Evolutionary conservation across 2,797 vertebrate genomes (phyloP).

Genomic region (Hyperoplus immaculatus): DNA sequence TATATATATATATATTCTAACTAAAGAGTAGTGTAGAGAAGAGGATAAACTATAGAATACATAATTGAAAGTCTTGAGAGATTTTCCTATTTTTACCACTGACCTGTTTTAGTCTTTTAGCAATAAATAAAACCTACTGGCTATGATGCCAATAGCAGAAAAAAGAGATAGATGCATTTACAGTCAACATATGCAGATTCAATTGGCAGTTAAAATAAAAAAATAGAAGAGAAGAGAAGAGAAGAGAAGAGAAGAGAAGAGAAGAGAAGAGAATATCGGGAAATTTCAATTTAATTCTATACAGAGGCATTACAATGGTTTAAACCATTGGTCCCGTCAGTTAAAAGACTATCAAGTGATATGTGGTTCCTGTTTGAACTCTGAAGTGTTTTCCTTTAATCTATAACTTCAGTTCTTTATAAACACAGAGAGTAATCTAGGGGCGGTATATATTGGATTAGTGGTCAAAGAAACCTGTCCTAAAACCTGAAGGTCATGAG

Average conservation of each 20-base stretch:
- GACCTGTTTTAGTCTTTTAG: neutral
- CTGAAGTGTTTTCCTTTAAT: slow-evolving; percentile 25
- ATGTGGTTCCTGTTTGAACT: neutral
- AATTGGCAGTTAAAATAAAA: neutral
- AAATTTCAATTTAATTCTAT: neutral
- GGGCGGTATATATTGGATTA: slow-evolving; percentile 15
- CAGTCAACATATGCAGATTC: slow-evolving; percentile 3
- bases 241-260: too few relatives aligned
- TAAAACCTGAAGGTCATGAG: neutral
- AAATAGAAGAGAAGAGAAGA: neutral
- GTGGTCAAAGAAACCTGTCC: slow-evolving; percentile 3
- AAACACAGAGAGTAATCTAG: neutral
- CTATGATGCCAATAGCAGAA: neutral
- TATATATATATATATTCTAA: neutral
- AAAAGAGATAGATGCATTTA: slow-evolving; percentile 6
- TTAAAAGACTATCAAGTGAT: neutral
- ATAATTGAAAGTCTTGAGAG: neutral
- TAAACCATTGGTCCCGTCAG: neutral
- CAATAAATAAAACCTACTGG: slow-evolving; percentile 1
- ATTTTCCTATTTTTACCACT: neutral
- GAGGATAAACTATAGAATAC: slow-evolving; percentile 13
- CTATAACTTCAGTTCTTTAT: neutral
- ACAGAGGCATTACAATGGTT: neutral
- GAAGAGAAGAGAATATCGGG: too few relatives aligned
- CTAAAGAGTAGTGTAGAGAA: slow-evolving; percentile 4